Percentiles rank a stretch among this genome's conserved stretches.
phyloP scores from a whole-genome alignment of 2,888 invertebrate species.

The Harpagoxenus sublaevis region DNA sequence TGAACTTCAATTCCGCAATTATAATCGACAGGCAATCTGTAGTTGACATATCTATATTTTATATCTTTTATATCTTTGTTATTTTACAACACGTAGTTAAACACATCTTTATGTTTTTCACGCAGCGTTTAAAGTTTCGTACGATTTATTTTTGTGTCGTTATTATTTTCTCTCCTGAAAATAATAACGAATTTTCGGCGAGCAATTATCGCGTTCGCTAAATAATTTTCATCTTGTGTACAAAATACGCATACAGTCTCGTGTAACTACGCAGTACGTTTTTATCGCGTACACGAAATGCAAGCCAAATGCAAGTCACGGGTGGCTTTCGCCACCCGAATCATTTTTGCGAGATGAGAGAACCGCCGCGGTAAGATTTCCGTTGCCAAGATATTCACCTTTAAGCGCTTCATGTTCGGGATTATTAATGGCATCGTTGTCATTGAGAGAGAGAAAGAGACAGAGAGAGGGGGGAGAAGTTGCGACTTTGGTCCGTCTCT shows the following conservation, averaged over 20 bases:
- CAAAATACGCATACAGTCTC: not conserved
- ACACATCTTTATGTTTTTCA: not conserved
- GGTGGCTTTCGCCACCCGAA: constrained; percentile 10
- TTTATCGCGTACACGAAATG: not conserved
- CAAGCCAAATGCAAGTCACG: constrained; percentile 28
- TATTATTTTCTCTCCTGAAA: not conserved
- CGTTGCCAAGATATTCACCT: constrained; percentile 44
- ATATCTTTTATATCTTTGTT: not conserved
- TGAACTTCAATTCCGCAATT: not conserved
- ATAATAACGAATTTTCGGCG: not conserved
- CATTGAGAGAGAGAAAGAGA: not conserved
- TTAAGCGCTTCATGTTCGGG: not conserved
- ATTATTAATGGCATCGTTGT: constrained; percentile 40
- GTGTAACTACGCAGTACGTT: constrained; percentile 25
- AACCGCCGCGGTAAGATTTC: not conserved
- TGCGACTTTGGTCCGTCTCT: not conserved
- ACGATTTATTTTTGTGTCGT: not conserved
- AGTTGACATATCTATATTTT: not conserved
- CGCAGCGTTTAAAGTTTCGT: not conserved
- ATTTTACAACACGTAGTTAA: not conserved
- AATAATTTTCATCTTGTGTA: not conserved
- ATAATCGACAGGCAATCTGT: not conserved
- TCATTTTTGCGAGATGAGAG: constrained; percentile 17
- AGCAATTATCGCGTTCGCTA: constrained; percentile 19
- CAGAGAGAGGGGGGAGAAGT: not conserved